Evolutionary conservation across 2,113 vertebrate genomes (phyloP).

Genomic region (Malurus alboscapulatus): DNA sequence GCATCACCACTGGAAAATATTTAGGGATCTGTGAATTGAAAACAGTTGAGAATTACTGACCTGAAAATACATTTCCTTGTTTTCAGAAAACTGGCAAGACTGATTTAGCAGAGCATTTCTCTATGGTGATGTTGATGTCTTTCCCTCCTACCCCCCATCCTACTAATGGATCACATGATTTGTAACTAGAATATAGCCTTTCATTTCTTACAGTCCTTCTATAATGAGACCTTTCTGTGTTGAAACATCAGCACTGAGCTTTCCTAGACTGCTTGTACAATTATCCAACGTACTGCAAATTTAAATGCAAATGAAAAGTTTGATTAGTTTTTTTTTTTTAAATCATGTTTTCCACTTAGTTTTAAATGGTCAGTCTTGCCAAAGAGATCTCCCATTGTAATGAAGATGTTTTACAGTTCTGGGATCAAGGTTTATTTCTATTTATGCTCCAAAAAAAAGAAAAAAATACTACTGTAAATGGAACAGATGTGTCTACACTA

Average conservation of each 20-base stretch:
- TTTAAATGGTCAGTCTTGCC: neutral
- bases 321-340: neutral
- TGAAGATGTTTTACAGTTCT: neutral
- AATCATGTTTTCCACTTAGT: neutral
- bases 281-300: neutral
- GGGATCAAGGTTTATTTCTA: neutral
- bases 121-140: neutral
- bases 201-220: neutral
- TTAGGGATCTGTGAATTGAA: conserved; percentile 18
- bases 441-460: neutral
- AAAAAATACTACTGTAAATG: neutral
- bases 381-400: neutral
- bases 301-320: conserved; percentile 15
- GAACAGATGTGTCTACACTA: neutral
- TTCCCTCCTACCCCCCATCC: neutral
- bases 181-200: neutral
- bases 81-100: neutral
- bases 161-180: neutral
- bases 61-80: conserved; percentile 36
- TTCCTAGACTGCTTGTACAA: neutral
- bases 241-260: neutral
- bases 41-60: conserved; percentile 26
- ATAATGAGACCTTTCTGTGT: neutral
- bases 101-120: neutral
- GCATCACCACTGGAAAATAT: neutral